phyloP scores from a whole-genome alignment of 2,113 vertebrate genomes.

The Ia io region DNA sequence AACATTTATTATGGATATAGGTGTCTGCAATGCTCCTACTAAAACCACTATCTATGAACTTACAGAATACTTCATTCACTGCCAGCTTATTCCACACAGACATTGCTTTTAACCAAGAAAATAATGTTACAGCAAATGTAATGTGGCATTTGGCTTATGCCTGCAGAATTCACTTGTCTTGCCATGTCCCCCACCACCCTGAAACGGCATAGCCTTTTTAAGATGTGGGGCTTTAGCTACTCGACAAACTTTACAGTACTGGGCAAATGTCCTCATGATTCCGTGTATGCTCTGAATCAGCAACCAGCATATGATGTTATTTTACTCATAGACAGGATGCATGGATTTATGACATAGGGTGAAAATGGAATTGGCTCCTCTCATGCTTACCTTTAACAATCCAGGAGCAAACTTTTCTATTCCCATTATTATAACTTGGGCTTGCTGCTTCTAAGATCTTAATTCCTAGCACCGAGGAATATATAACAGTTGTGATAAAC shows the following conservation, averaged over 20 bases:
- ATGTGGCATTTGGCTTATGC: background rate
- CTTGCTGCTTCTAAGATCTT: background rate
- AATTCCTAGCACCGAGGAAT: background rate
- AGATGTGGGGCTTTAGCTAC: background rate
- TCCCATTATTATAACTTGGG: background rate
- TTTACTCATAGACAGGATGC: background rate
- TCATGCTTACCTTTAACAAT: background rate
- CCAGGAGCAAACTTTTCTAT: background rate
- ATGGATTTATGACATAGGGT: background rate
- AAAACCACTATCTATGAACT: background rate
- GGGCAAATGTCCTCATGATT: background rate
- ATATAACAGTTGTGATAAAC: background rate
- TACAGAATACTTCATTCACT: background rate
- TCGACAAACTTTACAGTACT: background rate
- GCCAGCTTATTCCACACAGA: background rate
- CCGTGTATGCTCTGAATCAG: background rate
- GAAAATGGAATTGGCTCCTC: background rate
- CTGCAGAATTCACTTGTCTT: background rate
- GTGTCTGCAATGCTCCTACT: background rate
- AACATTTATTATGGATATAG: background rate
- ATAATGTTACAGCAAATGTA: no score
- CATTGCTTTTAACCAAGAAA: background rate
- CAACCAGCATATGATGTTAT: background rate
- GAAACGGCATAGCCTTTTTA: background rate
- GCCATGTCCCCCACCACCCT: background rate